A percentile compares a stretch with the other conserved stretches of the same genome.
Evolutionary conservation across 1,140 invertebrate genomes (phyloP).

Genomic region (Samia ricini): DNA sequence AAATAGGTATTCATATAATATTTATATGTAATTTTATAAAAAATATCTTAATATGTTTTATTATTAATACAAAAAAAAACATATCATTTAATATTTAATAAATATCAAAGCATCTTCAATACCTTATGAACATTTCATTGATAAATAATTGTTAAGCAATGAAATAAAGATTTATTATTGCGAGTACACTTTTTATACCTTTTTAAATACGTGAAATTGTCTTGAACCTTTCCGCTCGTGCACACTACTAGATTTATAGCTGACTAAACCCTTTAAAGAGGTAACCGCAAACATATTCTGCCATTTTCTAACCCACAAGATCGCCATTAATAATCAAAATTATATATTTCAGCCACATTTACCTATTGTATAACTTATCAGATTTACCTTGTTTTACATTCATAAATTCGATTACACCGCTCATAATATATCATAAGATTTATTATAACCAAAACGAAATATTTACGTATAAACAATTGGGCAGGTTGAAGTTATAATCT

Average conservation of each 20-base stretch:
- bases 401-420: background rate
- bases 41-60: too few species aligned
- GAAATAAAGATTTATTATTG: too few species aligned
- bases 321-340: constrained; percentile 34
- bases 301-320: constrained; percentile 47
- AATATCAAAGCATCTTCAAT: too few species aligned
- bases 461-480: background rate
- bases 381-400: background rate
- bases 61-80: too few species aligned
- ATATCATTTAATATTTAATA: too few species aligned
- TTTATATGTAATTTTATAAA: too few species aligned
- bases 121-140: too few species aligned
- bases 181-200: too few species aligned
- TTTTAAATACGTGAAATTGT: too few species aligned
- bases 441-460: background rate
- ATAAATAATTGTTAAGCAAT: too few species aligned
- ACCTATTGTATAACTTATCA: background rate
- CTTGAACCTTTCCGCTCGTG: constrained; percentile 46
- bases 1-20: too few species aligned
- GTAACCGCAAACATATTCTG: constrained; percentile 49
- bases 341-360: background rate
- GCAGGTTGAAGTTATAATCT: background rate
- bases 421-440: background rate
- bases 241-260: constrained; percentile 55
- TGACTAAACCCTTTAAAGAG: constrained; percentile 51